Percentiles rank a stretch among this genome's conserved stretches.
phyloP scores from a whole-genome alignment of 2,888 invertebrate species.

The Nomada ferruginata region DNA sequence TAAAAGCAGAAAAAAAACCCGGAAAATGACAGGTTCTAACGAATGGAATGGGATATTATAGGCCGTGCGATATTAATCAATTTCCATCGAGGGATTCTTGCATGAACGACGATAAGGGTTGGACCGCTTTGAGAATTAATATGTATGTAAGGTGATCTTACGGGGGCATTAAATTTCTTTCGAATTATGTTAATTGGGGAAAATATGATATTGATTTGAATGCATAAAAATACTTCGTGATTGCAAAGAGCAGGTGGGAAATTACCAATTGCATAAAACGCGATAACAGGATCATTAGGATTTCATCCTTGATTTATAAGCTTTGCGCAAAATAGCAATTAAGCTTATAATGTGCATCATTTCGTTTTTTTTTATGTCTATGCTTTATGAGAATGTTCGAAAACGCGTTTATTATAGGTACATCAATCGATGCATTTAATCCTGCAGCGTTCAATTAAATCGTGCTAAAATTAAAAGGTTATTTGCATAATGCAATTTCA shows the following conservation, averaged over 20 bases:
- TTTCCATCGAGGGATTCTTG: not conserved
- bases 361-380: not conserved
- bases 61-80: not conserved
- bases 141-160: no score
- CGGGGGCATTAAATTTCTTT: no score
- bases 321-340: not conserved
- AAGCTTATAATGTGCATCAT: not conserved
- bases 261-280: not conserved
- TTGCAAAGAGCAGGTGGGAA: not conserved
- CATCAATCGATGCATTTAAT: not conserved
- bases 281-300: not conserved
- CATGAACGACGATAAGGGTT: no score
- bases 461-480: no score
- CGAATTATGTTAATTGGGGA: no score
- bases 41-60: constrained; percentile 5
- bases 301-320: not conserved
- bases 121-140: no score
- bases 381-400: not conserved
- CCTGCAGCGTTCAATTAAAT: not conserved
- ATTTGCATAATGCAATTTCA: not conserved
- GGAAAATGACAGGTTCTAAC: constrained; percentile 6
- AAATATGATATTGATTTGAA: no score
- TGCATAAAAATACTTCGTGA: no score
- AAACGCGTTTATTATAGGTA: not conserved
- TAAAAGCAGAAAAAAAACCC: not conserved